A percentile compares a stretch with the other conserved stretches of the same genome.
phyloP scores from a whole-genome alignment of 2,888 invertebrate species.

The Polydrusus cervinus region DNA sequence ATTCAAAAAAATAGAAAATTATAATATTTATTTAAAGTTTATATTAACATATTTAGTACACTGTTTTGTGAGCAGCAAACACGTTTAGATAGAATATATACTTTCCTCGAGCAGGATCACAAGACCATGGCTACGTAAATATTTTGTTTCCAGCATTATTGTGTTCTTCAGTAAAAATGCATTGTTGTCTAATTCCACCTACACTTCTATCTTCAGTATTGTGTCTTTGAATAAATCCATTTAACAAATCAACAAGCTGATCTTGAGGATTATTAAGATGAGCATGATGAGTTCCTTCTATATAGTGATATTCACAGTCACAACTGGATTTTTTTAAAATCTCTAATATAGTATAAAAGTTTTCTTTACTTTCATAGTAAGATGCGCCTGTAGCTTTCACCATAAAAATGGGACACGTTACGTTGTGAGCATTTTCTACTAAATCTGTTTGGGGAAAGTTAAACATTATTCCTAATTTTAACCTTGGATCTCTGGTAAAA shows the following conservation, averaged over 20 bases:
- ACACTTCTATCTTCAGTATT: slow-evolving; percentile 43
- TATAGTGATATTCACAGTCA: slow-evolving; percentile 75
- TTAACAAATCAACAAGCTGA: slow-evolving; percentile 67
- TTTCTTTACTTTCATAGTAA: slow-evolving; percentile 74
- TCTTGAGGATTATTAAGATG: slow-evolving; percentile 80
- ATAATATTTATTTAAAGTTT: no score
- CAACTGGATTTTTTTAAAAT: slow-evolving; percentile 73
- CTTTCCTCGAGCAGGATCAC: no score
- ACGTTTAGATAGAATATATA: no score
- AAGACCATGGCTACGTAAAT: no score
- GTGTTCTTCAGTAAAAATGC: slow-evolving; percentile 26
- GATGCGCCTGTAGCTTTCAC: slow-evolving; percentile 71
- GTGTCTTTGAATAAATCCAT: slow-evolving; percentile 61
- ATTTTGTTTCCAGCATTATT: not conserved
- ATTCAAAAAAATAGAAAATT: no score
- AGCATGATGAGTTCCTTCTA: slow-evolving; percentile 83
- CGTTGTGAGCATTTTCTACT: slow-evolving; percentile 68
- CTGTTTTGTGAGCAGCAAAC: no score
- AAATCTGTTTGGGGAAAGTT: slow-evolving; percentile 4
- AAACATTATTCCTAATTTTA: slow-evolving; percentile 4
- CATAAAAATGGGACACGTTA: slow-evolving; percentile 79
- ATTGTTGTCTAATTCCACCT: slow-evolving; percentile 42
- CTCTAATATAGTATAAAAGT: slow-evolving; percentile 75
- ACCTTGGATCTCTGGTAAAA: slow-evolving; percentile 45
- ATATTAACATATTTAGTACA: no score